These are phyloP conservation scores for Trichopoda pennipes DNA, from an alignment of 2,888 invertebrate genomes.

Conservation along the genomic window DNA sequence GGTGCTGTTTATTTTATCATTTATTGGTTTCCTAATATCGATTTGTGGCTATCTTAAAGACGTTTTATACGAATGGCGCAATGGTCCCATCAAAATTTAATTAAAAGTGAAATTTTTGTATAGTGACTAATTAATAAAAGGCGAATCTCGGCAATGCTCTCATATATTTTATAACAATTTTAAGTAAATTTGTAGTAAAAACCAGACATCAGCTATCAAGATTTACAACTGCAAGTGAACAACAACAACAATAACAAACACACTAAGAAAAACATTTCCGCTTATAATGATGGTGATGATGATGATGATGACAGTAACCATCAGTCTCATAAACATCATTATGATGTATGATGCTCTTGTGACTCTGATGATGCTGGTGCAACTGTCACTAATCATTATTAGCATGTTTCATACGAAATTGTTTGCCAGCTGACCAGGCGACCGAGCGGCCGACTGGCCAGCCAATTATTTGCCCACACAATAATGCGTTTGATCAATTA, in stretches of 20 bases:
- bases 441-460: neutral
- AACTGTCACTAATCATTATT: conserved; percentile 47
- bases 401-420: conserved; percentile 38
- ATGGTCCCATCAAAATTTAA: conserved; percentile 29
- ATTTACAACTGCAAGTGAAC: conserved; percentile 26
- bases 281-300: conserved; percentile 16
- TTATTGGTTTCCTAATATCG: conserved; percentile 72
- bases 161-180: conserved; percentile 8
- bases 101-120: conserved; percentile 11
- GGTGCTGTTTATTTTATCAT: conserved; percentile 71
- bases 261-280: conserved; percentile 47
- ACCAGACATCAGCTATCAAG: neutral
- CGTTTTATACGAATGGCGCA: conserved; percentile 19
- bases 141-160: conserved; percentile 34
- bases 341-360: conserved; percentile 7
- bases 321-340: conserved; percentile 43
- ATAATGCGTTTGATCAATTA: conserved; percentile 51
- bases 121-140: conserved; percentile 11
- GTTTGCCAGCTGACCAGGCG: conserved; percentile 20
- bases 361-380: conserved; percentile 3
- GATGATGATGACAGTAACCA: conserved; percentile 19
- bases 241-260: conserved; percentile 2
- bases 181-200: neutral
- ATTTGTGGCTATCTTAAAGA: conserved; percentile 61
- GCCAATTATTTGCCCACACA: conserved; percentile 26